These are phyloP conservation scores for Zaprionus obscuricornis DNA, from an alignment of 2,888 invertebrate genomes.

Conservation along the genomic window DNA sequence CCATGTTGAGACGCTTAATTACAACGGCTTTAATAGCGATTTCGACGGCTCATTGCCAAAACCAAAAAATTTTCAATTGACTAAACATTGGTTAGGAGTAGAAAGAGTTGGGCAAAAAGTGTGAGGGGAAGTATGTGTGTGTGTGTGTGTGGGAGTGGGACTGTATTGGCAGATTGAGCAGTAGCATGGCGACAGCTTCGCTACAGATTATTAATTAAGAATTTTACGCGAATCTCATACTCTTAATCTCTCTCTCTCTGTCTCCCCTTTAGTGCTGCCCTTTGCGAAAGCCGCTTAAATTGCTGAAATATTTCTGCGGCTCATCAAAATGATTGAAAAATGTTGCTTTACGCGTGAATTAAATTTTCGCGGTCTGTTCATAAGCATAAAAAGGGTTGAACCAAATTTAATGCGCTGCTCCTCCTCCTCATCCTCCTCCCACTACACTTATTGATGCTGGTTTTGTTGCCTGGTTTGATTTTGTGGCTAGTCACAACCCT, in stretches of 20 bases:
- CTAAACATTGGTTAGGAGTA: constrained; percentile 49
- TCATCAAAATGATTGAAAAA: constrained; percentile 78
- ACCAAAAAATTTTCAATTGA: constrained; percentile 78
- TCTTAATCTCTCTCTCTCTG: background rate
- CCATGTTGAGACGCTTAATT: constrained; percentile 78
- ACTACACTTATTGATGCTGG: constrained; percentile 48
- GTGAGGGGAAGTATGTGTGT: background rate
- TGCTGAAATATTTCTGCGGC: constrained; percentile 74
- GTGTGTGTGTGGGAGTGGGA: background rate
- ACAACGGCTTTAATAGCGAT: constrained; percentile 80
- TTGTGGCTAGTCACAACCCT: constrained; percentile 62
- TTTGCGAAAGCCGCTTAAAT: constrained; percentile 74
- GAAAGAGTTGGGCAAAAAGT: too few relatives aligned
- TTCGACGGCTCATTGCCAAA: constrained; percentile 79
- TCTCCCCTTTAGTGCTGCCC: background rate
- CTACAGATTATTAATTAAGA: constrained; percentile 82
- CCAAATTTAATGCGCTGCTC: too few relatives aligned
- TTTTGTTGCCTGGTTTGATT: constrained; percentile 40
- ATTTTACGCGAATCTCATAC: constrained; percentile 63
- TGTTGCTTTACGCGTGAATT: constrained; percentile 76
- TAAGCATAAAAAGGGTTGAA: constrained; percentile 54
- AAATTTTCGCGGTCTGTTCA: constrained; percentile 70
- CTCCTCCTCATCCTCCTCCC: constrained; percentile 3
- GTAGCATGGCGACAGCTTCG: constrained; percentile 52
- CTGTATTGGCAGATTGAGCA: constrained; percentile 4